These are phyloP conservation scores for Atherinomorus stipes DNA, from an alignment of 2,113 vertebrate species.

Conservation along the genomic window DNA sequence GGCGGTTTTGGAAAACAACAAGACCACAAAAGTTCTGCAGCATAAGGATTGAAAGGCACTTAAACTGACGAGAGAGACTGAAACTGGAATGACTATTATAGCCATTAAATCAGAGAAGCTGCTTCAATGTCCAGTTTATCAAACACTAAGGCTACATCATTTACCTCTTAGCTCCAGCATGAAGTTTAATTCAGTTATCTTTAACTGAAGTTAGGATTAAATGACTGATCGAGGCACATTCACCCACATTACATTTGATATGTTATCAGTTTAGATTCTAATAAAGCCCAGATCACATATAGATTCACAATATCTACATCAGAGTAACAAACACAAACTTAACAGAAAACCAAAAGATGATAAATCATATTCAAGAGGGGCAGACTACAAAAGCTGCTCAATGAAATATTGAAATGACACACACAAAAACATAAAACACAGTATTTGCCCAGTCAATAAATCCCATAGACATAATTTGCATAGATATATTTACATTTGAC, in stretches of 20 bases:
- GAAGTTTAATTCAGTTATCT: constrained; percentile 14
- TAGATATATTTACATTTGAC: constrained; percentile 66
- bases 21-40: constrained; percentile 30
- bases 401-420: constrained; percentile 5
- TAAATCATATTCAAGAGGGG: neutral
- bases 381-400: constrained; percentile 1
- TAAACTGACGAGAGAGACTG: constrained; percentile 7
- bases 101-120: constrained; percentile 13
- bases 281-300: neutral
- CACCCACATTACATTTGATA: constrained; percentile 19
- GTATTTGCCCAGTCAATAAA: constrained; percentile 2
- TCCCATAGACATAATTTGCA: constrained; percentile 58
- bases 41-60: constrained; percentile 58
- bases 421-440: constrained; percentile 20
- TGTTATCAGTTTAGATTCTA: constrained; percentile 1
- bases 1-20: neutral
- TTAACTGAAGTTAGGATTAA: constrained; percentile 37
- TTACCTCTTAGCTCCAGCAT: constrained; percentile 1
- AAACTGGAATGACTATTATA: constrained; percentile 31
- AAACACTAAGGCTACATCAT: constrained; percentile 29
- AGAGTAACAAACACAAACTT: constrained; percentile 17
- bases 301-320: constrained; percentile 59
- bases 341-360: neutral
- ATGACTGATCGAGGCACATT: neutral
- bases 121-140: constrained; percentile 27